Evolutionary conservation across 2,113 vertebrate species (phyloP), one percentile per base, ranked within the genome.

Genomic region (Thunnus maccoyii): DNA sequence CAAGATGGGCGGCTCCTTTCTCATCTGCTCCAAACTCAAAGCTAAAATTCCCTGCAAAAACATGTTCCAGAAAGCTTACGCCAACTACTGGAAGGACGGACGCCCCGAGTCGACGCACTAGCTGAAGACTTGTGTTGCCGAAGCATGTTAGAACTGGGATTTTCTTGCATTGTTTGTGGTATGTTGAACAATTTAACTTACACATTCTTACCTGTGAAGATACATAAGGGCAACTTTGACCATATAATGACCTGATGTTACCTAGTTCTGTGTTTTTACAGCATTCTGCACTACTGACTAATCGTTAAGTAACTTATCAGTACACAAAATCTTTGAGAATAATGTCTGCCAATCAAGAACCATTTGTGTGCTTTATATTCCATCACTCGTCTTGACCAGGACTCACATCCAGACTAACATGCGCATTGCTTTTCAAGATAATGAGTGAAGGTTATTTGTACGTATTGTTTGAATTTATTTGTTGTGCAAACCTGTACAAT

Each of bases 1-100:
- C 32, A 99, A 99, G 93, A 99, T 99, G 98, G 98, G 97, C 0
- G 98, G 98, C 69, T 99, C 98, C 4, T 99, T 99, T 91, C 98
- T 99, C 52, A 99, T 99, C 93, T 99, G 98, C 93, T 97, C 98
- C 78, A 97, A 96, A 88, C 95, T 99, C 56, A 92, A 97, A 66
- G 97, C 97, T 16, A 93, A 95, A 85, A 96, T 99, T 71, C 10
- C 86, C 58, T 99, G 98, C 75, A 97, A 97, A 74, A 87, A 94
- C 36, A 98, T 99, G 97, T 99, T 99, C 44, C 89, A 97, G 50
- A 86, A 91, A 25, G 92, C 95, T 1, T 99, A 99, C 25, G 79
- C 89, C 75, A 96, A 95, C 54, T 99, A 99, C 76, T 95, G 96
- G 93, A 89, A 44, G 92, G 88, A 9, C 89, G 93, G 75, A 84